Percentiles rank a stretch among this genome's conserved stretches.
Evolutionary conservation across 2,113 vertebrate genomes (phyloP).

Genomic region (Xenus cinereus): DNA sequence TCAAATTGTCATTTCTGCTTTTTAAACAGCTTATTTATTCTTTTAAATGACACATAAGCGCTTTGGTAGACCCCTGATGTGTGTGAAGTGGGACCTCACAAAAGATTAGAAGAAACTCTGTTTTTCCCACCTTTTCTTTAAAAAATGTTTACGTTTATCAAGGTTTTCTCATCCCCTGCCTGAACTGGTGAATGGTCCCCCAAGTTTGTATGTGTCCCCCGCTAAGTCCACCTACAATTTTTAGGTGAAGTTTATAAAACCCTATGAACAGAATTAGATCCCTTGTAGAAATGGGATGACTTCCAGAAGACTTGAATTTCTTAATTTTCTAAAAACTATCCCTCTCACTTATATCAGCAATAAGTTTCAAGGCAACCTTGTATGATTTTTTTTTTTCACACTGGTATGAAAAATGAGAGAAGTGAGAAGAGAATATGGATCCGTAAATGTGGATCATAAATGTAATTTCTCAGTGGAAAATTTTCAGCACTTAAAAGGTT

Average conservation of each 20-base stretch:
- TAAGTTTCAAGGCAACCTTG: neutral
- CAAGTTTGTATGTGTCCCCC: neutral
- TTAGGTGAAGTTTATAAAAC: neutral
- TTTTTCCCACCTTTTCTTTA: neutral
- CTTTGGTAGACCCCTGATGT: neutral
- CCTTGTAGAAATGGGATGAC: neutral
- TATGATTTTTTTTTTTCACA: neutral
- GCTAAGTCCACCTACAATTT: neutral
- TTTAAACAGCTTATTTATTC: neutral
- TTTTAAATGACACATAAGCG: neutral
- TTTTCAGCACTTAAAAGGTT: conserved; percentile 3
- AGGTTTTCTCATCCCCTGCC: neutral
- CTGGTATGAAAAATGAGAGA: neutral
- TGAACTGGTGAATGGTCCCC: neutral
- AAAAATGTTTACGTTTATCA: neutral
- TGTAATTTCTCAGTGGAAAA: conserved; percentile 30
- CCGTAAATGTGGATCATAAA: neutral
- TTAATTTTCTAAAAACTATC: neutral
- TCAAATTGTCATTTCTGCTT: neutral
- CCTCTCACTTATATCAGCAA: neutral
- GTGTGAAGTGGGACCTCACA: neutral
- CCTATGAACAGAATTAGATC: neutral
- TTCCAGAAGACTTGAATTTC: neutral
- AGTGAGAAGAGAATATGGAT: neutral
- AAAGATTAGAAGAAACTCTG: neutral